Evolutionary conservation across 2,888 invertebrate genomes (phyloP).

Genomic region (Pyrochroa serraticornis): DNA sequence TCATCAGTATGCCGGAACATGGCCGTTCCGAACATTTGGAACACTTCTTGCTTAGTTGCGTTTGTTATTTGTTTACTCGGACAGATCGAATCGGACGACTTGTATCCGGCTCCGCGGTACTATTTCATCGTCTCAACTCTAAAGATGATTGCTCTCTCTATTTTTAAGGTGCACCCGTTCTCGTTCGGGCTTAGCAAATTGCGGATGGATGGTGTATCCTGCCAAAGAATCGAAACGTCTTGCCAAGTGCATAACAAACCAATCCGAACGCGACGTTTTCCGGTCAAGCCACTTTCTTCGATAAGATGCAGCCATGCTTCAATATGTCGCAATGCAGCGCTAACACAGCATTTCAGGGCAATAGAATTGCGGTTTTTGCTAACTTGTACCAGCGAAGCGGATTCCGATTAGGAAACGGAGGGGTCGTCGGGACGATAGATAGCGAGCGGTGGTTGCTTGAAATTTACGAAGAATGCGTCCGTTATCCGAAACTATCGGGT

Average conservation of each 20-base stretch:
- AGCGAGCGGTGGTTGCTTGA: background rate
- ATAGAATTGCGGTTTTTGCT: conserved; percentile 13
- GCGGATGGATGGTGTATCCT: conserved; percentile 31
- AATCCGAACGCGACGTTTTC: conserved; percentile 35
- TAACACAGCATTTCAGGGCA: conserved; percentile 39
- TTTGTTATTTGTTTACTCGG: conserved; percentile 28
- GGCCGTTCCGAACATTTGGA: conserved; percentile 18
- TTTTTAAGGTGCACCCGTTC: background rate
- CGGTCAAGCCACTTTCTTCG: conserved; percentile 32
- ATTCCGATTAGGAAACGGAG: background rate
- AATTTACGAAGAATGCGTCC: background rate
- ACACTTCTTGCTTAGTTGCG: conserved; percentile 29
- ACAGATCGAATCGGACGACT: conserved; percentile 14
- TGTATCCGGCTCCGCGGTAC: background rate
- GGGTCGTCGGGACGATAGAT: background rate
- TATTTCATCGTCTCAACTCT: conserved; percentile 5
- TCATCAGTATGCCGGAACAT: conserved; percentile 25
- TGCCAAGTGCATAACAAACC: conserved; percentile 40
- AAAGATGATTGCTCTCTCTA: background rate
- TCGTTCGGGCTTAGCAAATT: conserved; percentile 31
- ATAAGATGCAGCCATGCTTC: conserved; percentile 52
- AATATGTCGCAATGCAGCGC: conserved; percentile 55
- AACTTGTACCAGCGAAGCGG: background rate
- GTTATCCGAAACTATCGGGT: conserved; percentile 2
- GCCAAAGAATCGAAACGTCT: conserved; percentile 29